Evolutionary conservation across 1,140 invertebrate genomes (phyloP), one percentile per base, ranked within the genome.

Genomic region (Nixonia krombeini): DNA sequence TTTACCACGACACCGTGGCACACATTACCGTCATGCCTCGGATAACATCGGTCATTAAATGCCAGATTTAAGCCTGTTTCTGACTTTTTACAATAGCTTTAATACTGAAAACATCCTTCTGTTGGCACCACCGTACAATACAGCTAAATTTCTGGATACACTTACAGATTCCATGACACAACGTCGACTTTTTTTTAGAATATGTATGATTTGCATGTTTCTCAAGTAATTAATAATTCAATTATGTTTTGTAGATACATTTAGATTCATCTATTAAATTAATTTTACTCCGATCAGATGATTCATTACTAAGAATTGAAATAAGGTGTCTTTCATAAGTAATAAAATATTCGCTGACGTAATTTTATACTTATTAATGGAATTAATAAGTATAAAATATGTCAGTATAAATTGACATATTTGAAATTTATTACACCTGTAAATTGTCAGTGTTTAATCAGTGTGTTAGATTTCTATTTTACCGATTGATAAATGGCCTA

Each of bases 1-100:
- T 51, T 13, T 47, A 53, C 13, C 17, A 18, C 1, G 33, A 55
- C 17, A 25, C 42, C 18, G 29, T 28, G n/a, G n/a, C n/a, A 50
- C 16, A 21, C 37, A 50, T 12, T 44, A 51, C 49, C 51, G 25
- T 37, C 18, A 17, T 42, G 35, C 51, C 41, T 4, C 41, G 64
- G 61, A 47, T 37, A 57, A 51, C 46, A 26, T 56, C 64, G 56
- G 64, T 47, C 51, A 61, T 40, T 10, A 8, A 67, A 67, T 67
- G 56, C 56, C 46, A 56, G 55, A 59, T 50, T 41, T 25, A 15
- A 5, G 37, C 16, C 15, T n/a, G 37, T 16, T 40, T 16, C 15
- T 40, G 1, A 8, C 15, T 40, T 21, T 40, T 40, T 21, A 21
- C 15, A 40, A 9, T 40, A 4, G 4, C n/a, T 15, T 31, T 40